These are phyloP conservation scores for Collichthys lucidus DNA, from an alignment of 2,113 vertebrate species.

Conservation along the genomic window DNA sequence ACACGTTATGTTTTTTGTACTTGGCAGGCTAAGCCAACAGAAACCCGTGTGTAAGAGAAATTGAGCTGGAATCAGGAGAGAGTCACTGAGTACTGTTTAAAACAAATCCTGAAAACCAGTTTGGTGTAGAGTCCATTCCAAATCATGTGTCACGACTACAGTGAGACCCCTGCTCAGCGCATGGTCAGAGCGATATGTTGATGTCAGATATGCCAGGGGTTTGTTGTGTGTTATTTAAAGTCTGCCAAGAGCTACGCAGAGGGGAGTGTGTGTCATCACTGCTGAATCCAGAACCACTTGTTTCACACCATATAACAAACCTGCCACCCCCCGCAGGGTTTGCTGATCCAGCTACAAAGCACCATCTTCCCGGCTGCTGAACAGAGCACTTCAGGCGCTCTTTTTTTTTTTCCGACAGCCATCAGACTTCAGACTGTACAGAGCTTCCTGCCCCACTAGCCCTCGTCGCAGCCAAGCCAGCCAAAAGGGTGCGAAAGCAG, in stretches of 20 bases:
- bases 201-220: constrained; percentile 61
- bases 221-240: constrained; percentile 57
- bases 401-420: constrained; percentile 56
- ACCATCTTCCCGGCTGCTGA: constrained; percentile 54
- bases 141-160: constrained; percentile 40
- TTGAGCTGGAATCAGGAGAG: neutral
- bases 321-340: constrained; percentile 54
- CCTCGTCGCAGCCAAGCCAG: constrained; percentile 31
- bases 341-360: constrained; percentile 73
- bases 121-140: constrained; percentile 18
- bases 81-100: constrained; percentile 3
- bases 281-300: constrained; percentile 66
- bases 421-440: constrained; percentile 54
- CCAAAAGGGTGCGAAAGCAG: constrained; percentile 20
- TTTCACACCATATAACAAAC: constrained; percentile 66
- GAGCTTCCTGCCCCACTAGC: constrained; percentile 63
- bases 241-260: constrained; percentile 55
- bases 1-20: constrained; percentile 1
- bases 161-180: constrained; percentile 31
- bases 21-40: neutral
- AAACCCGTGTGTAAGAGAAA: neutral
- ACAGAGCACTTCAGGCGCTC: constrained; percentile 47
- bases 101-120: neutral
- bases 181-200: constrained; percentile 53
- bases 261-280: constrained; percentile 62